phyloP scores from a whole-genome alignment of 2,113 vertebrate species.

The Pteruthius melanotis region DNA sequence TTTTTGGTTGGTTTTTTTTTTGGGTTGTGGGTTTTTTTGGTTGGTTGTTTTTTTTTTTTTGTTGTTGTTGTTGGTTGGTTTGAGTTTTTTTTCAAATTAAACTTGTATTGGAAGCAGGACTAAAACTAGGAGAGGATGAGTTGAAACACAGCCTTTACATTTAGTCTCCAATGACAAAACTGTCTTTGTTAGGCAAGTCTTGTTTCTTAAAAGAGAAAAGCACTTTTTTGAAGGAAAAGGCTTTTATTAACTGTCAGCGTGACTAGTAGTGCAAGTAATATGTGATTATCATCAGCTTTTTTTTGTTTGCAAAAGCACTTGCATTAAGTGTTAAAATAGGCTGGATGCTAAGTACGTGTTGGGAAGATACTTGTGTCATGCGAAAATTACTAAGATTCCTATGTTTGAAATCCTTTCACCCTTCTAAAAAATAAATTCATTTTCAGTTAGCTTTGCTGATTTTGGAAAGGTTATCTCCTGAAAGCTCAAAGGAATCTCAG shows the following conservation, averaged over 20 bases:
- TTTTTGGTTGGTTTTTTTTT: neutral
- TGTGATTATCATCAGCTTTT: neutral
- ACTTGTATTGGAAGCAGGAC: neutral
- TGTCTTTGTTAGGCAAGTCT: neutral
- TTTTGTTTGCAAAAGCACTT: neutral
- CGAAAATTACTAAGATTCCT: neutral
- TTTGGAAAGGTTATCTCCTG: neutral
- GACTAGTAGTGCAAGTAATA: neutral
- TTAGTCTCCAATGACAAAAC: neutral
- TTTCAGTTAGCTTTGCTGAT: neutral
- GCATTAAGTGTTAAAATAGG: neutral
- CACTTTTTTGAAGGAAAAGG: neutral
- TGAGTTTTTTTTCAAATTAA: neutral
- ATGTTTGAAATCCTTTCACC: neutral
- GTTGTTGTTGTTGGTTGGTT: neutral
- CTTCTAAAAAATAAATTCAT: neutral
- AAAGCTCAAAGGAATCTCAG: neutral
- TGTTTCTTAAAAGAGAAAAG: neutral
- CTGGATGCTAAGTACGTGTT: accelerated
- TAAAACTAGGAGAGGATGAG: neutral
- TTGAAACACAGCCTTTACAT: neutral
- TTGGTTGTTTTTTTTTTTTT: too few species aligned
- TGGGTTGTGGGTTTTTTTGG: neutral
- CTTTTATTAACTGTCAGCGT: neutral
- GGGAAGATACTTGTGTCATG: neutral